A percentile compares a stretch with the other conserved stretches of the same genome.
Conservation (phyloP, 2,797 vertebrate genomes). For the Hypotaenidia okinawae region DNA sequence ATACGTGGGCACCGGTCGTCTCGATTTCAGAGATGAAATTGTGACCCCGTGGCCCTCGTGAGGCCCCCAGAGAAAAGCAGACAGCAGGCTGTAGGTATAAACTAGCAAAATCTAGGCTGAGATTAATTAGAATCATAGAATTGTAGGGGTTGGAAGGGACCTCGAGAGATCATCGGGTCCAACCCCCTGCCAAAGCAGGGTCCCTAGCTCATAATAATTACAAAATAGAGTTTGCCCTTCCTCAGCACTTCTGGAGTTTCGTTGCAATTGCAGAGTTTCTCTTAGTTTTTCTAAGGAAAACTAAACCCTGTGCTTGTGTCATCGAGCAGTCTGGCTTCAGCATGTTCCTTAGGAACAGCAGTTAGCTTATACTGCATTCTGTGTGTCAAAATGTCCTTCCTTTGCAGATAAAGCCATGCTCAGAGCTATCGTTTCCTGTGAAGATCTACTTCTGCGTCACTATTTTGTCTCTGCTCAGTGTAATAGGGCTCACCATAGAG, state of each 20-base stretch:
- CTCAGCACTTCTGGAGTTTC: neutral
- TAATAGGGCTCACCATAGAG: slow-evolving; percentile 79
- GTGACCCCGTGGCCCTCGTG: neutral
- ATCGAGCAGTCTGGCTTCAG: fast-evolving
- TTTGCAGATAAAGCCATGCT: slow-evolving; percentile 84
- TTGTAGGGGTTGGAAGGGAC: too few relatives aligned
- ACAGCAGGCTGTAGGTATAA: neutral
- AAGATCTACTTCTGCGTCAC: slow-evolving; percentile 84
- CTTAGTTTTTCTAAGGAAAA: neutral
- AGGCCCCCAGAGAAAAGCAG: neutral
- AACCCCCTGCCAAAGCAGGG: too few relatives aligned
- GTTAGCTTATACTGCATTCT: fast-evolving
- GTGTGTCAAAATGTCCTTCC: neutral
- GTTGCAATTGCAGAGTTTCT: fast-evolving
- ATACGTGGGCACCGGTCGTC: fast-evolving
- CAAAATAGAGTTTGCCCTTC: neutral
- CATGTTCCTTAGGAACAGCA: neutral
- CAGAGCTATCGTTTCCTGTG: slow-evolving; percentile 79
- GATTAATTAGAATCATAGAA: neutral
- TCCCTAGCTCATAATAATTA: too few relatives aligned
- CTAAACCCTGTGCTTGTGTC: neutral
- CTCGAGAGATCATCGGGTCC: too few relatives aligned
- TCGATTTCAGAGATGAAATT: fast-evolving
- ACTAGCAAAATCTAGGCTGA: neutral
- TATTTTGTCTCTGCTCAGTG: slow-evolving; percentile 79